Evolutionary conservation across 2,113 vertebrate species (phyloP).

Genomic region (Anoura caudifer): DNA sequence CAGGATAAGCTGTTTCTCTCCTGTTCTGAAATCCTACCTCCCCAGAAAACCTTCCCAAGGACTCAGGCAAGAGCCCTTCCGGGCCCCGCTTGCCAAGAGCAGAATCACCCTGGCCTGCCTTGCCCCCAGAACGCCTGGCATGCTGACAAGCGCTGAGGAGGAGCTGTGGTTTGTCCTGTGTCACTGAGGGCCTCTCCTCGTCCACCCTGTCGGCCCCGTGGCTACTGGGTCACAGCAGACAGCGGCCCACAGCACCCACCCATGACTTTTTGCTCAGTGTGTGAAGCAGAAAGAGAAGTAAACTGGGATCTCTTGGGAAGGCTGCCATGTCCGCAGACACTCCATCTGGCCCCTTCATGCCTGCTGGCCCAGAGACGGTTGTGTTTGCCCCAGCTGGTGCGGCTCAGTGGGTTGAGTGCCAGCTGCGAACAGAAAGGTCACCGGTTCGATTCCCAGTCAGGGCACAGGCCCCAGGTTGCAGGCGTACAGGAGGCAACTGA

Average conservation of each 20-base stretch:
- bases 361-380: neutral
- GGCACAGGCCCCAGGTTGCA: neutral
- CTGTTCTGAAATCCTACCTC: neutral
- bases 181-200: neutral
- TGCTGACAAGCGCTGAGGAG: rapidly evolving
- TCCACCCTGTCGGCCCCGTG: neutral
- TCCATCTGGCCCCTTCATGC: neutral
- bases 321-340: rapidly evolving
- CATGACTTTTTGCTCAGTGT: neutral
- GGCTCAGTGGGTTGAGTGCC: no score
- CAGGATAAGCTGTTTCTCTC: neutral
- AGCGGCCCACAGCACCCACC: rapidly evolving
- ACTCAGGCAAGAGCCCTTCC: neutral
- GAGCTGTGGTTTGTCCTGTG: rapidly evolving
- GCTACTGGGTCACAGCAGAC: no score
- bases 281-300: neutral
- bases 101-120: neutral
- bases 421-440: no score
- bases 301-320: neutral
- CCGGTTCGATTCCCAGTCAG: neutral
- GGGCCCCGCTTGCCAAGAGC: neutral
- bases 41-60: neutral
- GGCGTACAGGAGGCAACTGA: neutral
- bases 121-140: neutral
- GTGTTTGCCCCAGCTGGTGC: no score